Conservation (phyloP, 2,797 vertebrate genomes). For the Sebastes paucispinis region DNA sequence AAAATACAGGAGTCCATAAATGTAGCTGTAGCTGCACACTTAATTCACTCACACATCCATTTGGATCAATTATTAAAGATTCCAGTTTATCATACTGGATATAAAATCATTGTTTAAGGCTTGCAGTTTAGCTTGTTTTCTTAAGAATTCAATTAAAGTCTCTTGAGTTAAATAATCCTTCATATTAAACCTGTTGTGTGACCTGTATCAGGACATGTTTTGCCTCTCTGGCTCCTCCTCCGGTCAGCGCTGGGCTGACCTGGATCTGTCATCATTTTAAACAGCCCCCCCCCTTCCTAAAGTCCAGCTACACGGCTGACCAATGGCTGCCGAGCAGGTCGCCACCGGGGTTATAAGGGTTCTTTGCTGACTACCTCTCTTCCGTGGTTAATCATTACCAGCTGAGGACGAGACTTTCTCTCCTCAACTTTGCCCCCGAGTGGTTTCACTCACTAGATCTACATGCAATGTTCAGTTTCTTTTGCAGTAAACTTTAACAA, state of each 20-base stretch:
- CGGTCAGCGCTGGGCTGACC: slow-evolving; percentile 10
- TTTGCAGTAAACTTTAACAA: background rate
- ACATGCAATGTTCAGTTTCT: background rate
- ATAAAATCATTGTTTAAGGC: background rate
- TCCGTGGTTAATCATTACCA: slow-evolving; percentile 68
- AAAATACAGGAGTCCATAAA: slow-evolving; percentile 32
- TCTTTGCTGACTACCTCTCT: slow-evolving; percentile 35
- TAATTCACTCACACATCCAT: background rate
- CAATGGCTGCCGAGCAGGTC: slow-evolving; percentile 24
- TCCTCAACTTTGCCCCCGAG: slow-evolving; percentile 14
- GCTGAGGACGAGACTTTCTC: slow-evolving; percentile 35
- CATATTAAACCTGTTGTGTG: background rate
- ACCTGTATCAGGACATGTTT: background rate
- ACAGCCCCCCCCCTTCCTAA: background rate
- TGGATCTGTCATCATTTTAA: background rate
- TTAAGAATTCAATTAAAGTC: too few relatives aligned
- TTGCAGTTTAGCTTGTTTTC: background rate
- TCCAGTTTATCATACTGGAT: background rate
- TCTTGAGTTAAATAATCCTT: background rate
- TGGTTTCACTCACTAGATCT: background rate
- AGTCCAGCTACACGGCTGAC: slow-evolving; percentile 22
- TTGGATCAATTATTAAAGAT: background rate
- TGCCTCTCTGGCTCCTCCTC: background rate
- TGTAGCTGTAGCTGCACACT: background rate
- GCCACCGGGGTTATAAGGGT: slow-evolving; percentile 34